Base-by-base conservation (phyloP, 2,797 vertebrate species). In the Sebastes steindachneri region DNA sequence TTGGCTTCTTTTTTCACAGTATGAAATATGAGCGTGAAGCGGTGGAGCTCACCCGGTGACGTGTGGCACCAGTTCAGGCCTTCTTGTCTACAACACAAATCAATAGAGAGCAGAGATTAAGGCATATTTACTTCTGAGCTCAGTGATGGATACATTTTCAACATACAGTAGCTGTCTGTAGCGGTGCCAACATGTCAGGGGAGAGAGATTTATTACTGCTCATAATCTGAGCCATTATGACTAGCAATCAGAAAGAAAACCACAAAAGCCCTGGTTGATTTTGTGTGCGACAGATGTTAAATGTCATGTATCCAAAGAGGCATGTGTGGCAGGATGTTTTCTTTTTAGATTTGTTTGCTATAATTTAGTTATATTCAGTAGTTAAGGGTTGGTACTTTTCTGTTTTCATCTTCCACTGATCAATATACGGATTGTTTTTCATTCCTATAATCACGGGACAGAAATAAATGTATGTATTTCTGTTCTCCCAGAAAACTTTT, bases 51-150 rank as follows among this genome's bases (percentile, higher is more conserved):
- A 9, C 60, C 26, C 7, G 63, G 31, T 69, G 83, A 84, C 69
- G 69, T 59, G 15, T 10, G 90, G 89, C 87, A 53, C 48, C 14
- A 41, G 71, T 76, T 88, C 87, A 80, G 68, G 41, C 59, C 68
- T 45, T 77, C 77, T 59, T 58, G 68, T 88, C 86, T 73, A 65
- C 75, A 69, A 21, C 77, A 62, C 84, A 68, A 87, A 86, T 90
- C 91, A 87, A 89, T 80, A 75, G 55, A 67, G 85, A 86, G 35
- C 75, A 73, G 85, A 83, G 82, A 85, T 83, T 73, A 79, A 31
- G 35, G 68, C 62, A 23, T 83, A 86, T 85, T 86, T 87, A 80
- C 84, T 86, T 25, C 31, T 67, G 83, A 45, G 76, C 76, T 60
- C 66, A 45, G 76, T 82, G 85, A 89, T 83, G 76, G 87, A 88